Percentiles rank a stretch among this genome's conserved stretches.
Evolutionary conservation across 2,797 vertebrate genomes (phyloP).

Genomic region (Schizopygopsis pylzovi): DNA sequence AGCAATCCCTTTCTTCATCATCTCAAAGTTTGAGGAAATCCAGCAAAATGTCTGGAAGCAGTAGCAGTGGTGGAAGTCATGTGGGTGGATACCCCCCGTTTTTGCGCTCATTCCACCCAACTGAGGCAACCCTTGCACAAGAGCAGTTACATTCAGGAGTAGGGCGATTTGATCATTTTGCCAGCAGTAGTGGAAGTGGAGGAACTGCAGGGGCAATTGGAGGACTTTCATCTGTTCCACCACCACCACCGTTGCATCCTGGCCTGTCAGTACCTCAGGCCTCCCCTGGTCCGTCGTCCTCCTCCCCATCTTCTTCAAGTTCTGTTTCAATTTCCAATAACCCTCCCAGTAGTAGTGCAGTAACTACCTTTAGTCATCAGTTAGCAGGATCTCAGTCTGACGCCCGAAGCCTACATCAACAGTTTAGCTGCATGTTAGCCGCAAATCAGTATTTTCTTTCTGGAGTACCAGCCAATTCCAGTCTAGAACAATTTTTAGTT

Average conservation of each 20-base stretch:
- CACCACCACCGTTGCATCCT: constrained; percentile 83
- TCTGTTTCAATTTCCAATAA: constrained; percentile 82
- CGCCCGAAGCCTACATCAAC: constrained; percentile 85
- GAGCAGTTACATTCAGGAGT: constrained; percentile 83
- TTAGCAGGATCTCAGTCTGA: constrained; percentile 84
- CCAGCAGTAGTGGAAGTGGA: constrained; percentile 79
- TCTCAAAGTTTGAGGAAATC: constrained; percentile 83
- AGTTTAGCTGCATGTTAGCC: constrained; percentile 87
- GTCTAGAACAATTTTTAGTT: constrained; percentile 85
- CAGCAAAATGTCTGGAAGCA: constrained; percentile 80
- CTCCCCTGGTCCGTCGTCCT: constrained; percentile 82
- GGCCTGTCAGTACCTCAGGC: constrained; percentile 82
- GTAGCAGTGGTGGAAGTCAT: constrained; percentile 80
- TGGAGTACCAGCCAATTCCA: constrained; percentile 83
- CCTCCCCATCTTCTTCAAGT: constrained; percentile 82
- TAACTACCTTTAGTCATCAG: constrained; percentile 84
- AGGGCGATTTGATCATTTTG: constrained; percentile 85
- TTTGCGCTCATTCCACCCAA: constrained; percentile 85
- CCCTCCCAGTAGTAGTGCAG: constrained; percentile 82
- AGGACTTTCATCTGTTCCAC: constrained; percentile 83
- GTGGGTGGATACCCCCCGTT: constrained; percentile 84
- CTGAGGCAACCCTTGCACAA: constrained; percentile 83
- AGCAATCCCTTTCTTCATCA: constrained; percentile 81
- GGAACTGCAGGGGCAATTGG: constrained; percentile 58
- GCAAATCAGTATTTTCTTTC: constrained; percentile 87